phyloP scores from a whole-genome alignment of 2,113 vertebrate genomes.

The Chlorodrepanis virens region DNA sequence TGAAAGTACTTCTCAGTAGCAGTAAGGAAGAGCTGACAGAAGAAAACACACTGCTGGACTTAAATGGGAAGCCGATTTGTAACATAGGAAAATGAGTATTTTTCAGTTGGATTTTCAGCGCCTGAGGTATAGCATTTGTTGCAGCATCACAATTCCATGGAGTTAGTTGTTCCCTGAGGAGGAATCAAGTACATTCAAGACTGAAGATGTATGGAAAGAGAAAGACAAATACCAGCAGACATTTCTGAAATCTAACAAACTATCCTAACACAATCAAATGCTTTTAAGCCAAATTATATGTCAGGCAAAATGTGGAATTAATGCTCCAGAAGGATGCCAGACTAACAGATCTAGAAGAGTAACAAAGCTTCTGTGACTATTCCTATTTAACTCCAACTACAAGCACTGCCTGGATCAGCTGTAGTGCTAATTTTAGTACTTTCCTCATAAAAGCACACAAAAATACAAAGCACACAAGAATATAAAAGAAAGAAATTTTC shows the following conservation, averaged over 20 bases:
- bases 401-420: not conserved
- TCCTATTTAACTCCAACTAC: not conserved
- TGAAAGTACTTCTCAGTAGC: not conserved
- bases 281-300: not conserved
- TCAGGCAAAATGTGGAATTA: not conserved
- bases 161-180: not conserved
- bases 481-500: not conserved
- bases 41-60: not conserved
- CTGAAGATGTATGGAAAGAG: not conserved
- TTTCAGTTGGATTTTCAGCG: not conserved
- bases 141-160: not conserved
- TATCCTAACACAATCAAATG: not conserved
- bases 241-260: not conserved
- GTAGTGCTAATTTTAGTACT: not conserved
- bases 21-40: not conserved
- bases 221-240: not conserved
- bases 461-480: not conserved
- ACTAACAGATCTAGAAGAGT: not conserved
- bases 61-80: not conserved
- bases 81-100: not conserved
- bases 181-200: not conserved
- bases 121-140: not conserved
- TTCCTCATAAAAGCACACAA: not conserved
- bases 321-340: not conserved
- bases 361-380: not conserved